Percentiles rank a stretch among this genome's conserved stretches.
Evolutionary conservation across 2,888 invertebrate species (phyloP).

Genomic region (Caenorhabditis parvicauda): DNA sequence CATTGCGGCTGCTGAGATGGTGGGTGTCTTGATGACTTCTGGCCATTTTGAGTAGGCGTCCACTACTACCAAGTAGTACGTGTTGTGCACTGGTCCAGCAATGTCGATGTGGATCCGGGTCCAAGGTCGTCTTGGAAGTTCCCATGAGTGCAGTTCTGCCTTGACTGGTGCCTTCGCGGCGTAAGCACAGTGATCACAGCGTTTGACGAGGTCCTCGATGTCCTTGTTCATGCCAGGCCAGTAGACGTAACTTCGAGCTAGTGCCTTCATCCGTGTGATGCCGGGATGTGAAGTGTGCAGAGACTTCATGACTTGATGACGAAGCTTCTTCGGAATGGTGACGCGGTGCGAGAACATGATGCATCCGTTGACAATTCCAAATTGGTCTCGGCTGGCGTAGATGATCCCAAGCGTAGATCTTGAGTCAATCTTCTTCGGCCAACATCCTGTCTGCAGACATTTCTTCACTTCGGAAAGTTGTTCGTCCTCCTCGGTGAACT

Average conservation of each 20-base stretch:
- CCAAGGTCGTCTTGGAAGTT: conserved; percentile 43
- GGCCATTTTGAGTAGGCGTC: conserved; percentile 65
- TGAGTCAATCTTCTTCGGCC: background rate
- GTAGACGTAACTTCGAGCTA: conserved; percentile 48
- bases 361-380: conserved; percentile 36
- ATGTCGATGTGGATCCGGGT: conserved; percentile 64
- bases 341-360: conserved; percentile 42
- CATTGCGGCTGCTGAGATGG: conserved; percentile 8
- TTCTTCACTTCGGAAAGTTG: conserved; percentile 3
- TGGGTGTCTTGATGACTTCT: conserved; percentile 45
- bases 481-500: conserved; percentile 2
- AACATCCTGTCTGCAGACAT: background rate
- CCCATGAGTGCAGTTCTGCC: conserved; percentile 21
- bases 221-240: conserved; percentile 42
- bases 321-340: conserved; percentile 42
- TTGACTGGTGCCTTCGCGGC: conserved; percentile 10
- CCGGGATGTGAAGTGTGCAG: conserved; percentile 54
- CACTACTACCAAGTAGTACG: conserved; percentile 59
- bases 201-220: conserved; percentile 13
- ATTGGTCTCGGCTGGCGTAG: background rate
- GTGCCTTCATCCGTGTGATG: conserved; percentile 42
- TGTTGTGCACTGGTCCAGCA: conserved; percentile 55
- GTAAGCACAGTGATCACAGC: conserved; percentile 36
- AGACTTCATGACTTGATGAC: conserved; percentile 29
- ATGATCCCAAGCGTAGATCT: background rate